Evolutionary conservation across 2,113 vertebrate genomes (phyloP).

Genomic region (Melanostigma gelatinosum): DNA sequence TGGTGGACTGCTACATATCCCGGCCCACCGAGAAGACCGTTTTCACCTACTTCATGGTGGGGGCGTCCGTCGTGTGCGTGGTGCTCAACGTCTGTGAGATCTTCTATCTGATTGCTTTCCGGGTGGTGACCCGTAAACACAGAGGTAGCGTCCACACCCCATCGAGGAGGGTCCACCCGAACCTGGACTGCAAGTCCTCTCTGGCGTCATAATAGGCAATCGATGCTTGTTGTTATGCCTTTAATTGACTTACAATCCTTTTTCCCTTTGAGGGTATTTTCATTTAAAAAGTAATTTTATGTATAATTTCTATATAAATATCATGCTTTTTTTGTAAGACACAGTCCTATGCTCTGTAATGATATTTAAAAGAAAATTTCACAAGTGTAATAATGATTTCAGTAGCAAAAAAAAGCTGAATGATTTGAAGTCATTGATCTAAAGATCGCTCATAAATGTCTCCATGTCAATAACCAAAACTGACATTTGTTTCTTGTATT

Average conservation of each 20-base stretch:
- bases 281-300: not conserved
- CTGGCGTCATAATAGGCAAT: not conserved
- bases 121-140: constrained; percentile 57
- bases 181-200: constrained; percentile 19
- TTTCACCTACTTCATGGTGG: constrained; percentile 89
- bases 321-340: not conserved
- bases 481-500: not conserved
- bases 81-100: constrained; percentile 86
- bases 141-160: constrained; percentile 41
- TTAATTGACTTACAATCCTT: not conserved
- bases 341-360: not conserved
- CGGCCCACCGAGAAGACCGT: constrained; percentile 87
- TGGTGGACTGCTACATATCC: constrained; percentile 85
- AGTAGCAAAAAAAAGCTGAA: not conserved
- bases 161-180: not conserved
- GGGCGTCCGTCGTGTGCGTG: constrained; percentile 81
- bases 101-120: constrained; percentile 81
- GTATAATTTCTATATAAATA: not conserved
- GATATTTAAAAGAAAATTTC: not conserved
- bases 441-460: not conserved
- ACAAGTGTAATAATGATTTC: not conserved
- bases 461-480: not conserved
- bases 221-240: not conserved
- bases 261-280: not conserved
- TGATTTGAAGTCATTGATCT: not conserved